A percentile compares a stretch with the other conserved stretches of the same genome.
Evolutionary conservation across 2,797 vertebrate genomes (phyloP).

Genomic region (Crocidura indochinensis): DNA sequence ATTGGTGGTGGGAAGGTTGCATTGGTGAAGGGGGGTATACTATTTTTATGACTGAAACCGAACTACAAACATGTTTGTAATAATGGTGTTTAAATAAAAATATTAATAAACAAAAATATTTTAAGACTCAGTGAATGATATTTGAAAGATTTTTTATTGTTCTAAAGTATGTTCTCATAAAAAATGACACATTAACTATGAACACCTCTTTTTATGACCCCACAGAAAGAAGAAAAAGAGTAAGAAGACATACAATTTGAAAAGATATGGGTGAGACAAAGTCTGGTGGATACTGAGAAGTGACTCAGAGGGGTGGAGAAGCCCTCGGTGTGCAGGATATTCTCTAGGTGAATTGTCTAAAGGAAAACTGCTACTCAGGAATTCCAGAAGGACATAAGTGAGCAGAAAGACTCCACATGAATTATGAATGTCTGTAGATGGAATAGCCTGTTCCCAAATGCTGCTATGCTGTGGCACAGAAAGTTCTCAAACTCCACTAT

Average conservation of each 20-base stretch:
- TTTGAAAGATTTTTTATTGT: background rate
- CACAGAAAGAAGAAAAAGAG: background rate
- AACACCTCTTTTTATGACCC: background rate
- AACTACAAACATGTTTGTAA: too few relatives aligned
- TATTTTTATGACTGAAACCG: too few relatives aligned
- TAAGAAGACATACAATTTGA: background rate
- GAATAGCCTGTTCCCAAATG: background rate
- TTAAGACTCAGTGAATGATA: background rate
- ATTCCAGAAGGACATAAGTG: background rate
- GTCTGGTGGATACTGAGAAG: background rate
- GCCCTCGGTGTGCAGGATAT: background rate
- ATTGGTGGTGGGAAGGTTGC: too few relatives aligned
- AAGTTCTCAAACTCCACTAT: background rate
- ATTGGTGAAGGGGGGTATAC: too few relatives aligned
- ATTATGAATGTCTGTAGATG: background rate
- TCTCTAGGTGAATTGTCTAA: background rate
- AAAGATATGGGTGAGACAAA: background rate
- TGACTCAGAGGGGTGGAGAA: background rate
- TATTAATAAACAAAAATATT: too few relatives aligned
- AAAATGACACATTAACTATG: background rate
- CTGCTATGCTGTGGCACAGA: background rate
- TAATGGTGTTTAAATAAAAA: too few relatives aligned
- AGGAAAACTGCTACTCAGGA: constrained; percentile 1
- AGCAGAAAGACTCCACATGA: background rate
- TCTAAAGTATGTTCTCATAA: background rate